Percentiles rank a stretch among this genome's conserved stretches.
phyloP scores from a whole-genome alignment of 2,888 invertebrate species.

The Sphaerolaimus hirsutus region DNA sequence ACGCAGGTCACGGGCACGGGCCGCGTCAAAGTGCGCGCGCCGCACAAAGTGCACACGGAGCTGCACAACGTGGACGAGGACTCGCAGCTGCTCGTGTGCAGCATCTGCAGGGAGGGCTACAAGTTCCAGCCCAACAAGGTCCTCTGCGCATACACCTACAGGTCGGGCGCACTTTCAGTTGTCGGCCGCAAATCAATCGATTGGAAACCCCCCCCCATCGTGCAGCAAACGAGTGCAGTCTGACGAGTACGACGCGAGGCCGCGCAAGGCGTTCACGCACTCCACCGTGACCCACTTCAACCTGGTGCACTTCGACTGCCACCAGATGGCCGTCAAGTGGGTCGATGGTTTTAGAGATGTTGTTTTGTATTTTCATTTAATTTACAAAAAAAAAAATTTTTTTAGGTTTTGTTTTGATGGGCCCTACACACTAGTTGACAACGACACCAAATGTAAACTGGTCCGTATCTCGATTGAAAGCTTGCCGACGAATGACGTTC shows the following conservation, averaged over 20 bases:
- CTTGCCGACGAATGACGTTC: too few species aligned
- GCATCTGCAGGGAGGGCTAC: conserved; percentile 84
- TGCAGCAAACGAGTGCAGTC: conserved; percentile 66
- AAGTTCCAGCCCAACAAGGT: conserved; percentile 46
- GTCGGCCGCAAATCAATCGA: background rate
- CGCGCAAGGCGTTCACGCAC: conserved; percentile 45
- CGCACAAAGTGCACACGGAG: conserved; percentile 46
- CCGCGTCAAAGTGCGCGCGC: conserved; percentile 56
- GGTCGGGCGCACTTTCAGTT: too few species aligned
- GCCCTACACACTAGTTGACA: too few species aligned
- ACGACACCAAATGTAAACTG: too few species aligned
- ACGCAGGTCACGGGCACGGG: conserved; percentile 91
- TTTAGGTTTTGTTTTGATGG: too few species aligned
- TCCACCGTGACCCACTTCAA: conserved; percentile 93
- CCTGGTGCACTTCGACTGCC: conserved; percentile 90
- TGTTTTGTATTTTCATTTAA: too few species aligned
- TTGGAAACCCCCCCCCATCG: too few species aligned
- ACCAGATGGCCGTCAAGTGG: conserved; percentile 72
- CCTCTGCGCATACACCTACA: conserved; percentile 75
- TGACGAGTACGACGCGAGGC: conserved; percentile 69
- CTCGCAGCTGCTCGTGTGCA: conserved; percentile 45
- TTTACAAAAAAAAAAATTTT: too few species aligned
- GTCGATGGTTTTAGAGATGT: conserved; percentile 14
- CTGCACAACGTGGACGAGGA: background rate
- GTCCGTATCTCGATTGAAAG: too few species aligned